Conservation (phyloP, 2,797 vertebrate genomes). For the Hemitrygon akajei region DNA sequence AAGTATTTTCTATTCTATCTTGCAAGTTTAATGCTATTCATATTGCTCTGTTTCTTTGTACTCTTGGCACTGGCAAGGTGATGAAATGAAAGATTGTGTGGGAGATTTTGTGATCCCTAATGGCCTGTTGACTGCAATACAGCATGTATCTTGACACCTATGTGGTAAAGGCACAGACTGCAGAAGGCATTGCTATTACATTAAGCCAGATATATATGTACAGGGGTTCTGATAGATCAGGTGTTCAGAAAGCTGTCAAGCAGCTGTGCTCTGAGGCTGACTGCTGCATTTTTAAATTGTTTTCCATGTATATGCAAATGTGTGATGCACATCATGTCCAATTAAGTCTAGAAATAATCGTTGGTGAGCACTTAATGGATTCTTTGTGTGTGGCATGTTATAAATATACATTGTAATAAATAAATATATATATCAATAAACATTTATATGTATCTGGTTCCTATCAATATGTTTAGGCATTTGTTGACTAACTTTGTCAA, state of each 20-base stretch:
- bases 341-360: not conserved
- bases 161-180: not conserved
- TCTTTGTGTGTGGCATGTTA: not conserved
- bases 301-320: not conserved
- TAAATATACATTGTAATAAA: not conserved
- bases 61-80: not conserved
- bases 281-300: not conserved
- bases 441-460: not conserved
- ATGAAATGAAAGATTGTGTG: not conserved
- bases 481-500: not conserved
- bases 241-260: not conserved
- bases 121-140: constrained; percentile 7
- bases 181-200: not conserved
- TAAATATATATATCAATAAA: too few species aligned
- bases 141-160: not conserved
- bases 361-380: not conserved
- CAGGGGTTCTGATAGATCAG: not conserved
- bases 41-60: not conserved
- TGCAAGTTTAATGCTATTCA: not conserved
- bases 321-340: not conserved
- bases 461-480: not conserved
- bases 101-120: not conserved
- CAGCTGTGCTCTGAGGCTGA: not conserved
- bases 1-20: not conserved
- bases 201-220: not conserved